Conservation (phyloP, 2,113 vertebrate genomes). For the Pogona vitticeps region DNA sequence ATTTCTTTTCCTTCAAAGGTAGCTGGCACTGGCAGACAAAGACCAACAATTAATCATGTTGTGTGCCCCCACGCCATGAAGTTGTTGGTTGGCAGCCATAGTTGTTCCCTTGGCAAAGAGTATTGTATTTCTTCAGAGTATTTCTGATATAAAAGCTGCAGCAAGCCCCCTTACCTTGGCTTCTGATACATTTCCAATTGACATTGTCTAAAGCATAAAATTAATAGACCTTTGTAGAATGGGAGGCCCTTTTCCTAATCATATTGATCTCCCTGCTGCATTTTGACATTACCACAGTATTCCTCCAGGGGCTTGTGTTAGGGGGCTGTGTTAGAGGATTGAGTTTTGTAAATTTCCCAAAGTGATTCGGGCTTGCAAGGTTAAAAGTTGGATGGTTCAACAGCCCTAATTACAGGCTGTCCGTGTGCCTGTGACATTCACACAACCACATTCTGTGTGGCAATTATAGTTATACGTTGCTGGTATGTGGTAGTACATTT, state of each 20-base stretch:
- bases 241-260: neutral
- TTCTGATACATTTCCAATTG: neutral
- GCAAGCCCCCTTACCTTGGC: neutral
- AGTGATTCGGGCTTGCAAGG: neutral
- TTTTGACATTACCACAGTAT: neutral
- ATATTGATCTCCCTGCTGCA: neutral
- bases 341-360: neutral
- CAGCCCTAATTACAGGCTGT: neutral
- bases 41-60: neutral
- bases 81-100: neutral
- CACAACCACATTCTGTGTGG: neutral
- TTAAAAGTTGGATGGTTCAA: neutral
- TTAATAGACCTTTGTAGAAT: neutral
- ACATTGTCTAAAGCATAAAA: neutral
- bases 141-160: neutral
- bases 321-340: neutral
- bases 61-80: neutral
- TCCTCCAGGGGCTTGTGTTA: neutral
- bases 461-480: neutral
- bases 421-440: neutral
- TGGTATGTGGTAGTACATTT: neutral
- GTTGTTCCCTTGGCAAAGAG: neutral
- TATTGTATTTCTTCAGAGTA: neutral
- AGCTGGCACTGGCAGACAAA: neutral
- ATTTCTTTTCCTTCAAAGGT: neutral